Evolutionary conservation across 2,113 vertebrate genomes (phyloP).

Genomic region (Albula glossodonta): DNA sequence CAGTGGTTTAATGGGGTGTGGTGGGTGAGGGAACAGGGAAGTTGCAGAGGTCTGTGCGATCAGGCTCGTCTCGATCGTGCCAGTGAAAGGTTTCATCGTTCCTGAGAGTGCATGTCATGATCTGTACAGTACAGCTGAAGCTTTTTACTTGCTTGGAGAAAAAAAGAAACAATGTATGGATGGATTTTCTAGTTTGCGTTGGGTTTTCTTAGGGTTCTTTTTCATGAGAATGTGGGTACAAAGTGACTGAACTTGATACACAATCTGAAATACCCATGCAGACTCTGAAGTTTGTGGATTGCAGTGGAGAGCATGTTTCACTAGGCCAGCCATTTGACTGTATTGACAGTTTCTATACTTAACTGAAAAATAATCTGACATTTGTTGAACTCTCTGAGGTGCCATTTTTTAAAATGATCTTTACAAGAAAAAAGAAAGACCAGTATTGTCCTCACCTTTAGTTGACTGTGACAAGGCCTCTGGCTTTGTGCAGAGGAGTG

Average conservation of each 20-base stretch:
- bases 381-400: not conserved
- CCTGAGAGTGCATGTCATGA: not conserved
- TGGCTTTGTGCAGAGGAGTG: constrained; percentile 2
- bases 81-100: not conserved
- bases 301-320: not conserved
- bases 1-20: constrained; percentile 40
- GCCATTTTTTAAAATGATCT: not conserved
- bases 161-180: not conserved
- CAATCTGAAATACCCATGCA: not conserved
- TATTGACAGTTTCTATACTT: not conserved
- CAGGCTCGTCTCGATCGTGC: not conserved
- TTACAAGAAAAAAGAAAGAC: not conserved
- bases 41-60: not conserved
- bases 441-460: constrained; percentile 32
- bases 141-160: not conserved
- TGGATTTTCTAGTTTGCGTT: not conserved
- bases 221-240: not conserved
- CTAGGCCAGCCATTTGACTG: not conserved
- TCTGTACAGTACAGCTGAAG: not conserved
- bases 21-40: constrained; percentile 37
- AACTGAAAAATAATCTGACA: not conserved
- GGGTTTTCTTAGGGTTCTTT: not conserved
- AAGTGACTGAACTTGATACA: not conserved
- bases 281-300: not conserved
- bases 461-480: not conserved